These are phyloP conservation scores for Pseudorhombus dupliciocellatus DNA, from an alignment of 2,113 vertebrate genomes.

Conservation along the genomic window DNA sequence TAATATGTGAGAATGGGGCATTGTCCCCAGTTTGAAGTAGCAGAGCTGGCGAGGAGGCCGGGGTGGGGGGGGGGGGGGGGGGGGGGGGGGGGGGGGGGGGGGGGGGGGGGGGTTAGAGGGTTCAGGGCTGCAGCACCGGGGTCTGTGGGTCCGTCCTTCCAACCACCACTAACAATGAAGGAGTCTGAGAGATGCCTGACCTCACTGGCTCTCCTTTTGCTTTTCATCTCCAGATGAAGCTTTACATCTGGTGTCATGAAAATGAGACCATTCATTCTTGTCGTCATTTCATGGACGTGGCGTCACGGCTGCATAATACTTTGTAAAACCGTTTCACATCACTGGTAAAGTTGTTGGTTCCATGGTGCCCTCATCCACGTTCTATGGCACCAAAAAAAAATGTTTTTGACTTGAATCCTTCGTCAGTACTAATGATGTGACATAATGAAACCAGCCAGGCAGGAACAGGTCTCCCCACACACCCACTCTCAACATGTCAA, in stretches of 20 bases:
- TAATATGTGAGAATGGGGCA: conserved; percentile 67
- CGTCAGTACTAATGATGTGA: conserved; percentile 33
- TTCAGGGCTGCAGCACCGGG: conserved; percentile 24
- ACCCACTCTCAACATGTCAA: conserved; percentile 48
- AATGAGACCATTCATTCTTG: conserved; percentile 49
- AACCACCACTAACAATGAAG: conserved; percentile 64
- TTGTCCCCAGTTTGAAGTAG: conserved; percentile 66
- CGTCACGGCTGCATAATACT: conserved; percentile 8
- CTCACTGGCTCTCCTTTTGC: conserved; percentile 45
- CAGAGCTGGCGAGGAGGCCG: conserved; percentile 46
- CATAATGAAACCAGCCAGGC: conserved; percentile 22
- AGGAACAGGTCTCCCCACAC: background rate
- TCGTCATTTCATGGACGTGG: conserved; percentile 37
- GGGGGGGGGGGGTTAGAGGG: conserved; percentile 40
- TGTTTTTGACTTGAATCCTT: conserved; percentile 15
- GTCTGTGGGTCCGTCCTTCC: conserved; percentile 53
- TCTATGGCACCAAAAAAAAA: conserved; percentile 5
- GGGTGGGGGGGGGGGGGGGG: too few species aligned
- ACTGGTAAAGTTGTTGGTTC: background rate
- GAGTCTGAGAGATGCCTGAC: conserved; percentile 70
- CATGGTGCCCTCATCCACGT: background rate
- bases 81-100: too few species aligned
- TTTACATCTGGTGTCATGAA: conserved; percentile 36
- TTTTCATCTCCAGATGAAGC: conserved; percentile 44
- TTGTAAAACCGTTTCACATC: conserved; percentile 9